Evolutionary conservation across 2,888 invertebrate genomes (phyloP).

Genomic region (Lepidocyrtoides sp.): DNA sequence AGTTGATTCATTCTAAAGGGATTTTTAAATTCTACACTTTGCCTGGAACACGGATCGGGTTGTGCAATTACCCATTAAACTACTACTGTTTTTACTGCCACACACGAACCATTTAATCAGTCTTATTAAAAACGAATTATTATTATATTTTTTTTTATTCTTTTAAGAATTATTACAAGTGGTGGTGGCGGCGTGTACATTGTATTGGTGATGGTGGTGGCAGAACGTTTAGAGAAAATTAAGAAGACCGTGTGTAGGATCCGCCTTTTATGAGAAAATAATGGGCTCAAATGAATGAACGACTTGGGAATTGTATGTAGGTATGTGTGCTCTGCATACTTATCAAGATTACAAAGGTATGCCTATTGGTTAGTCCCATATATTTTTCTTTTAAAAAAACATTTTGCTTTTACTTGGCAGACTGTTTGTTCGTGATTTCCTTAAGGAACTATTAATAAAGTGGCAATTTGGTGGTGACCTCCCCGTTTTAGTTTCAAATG

Average conservation of each 20-base stretch:
- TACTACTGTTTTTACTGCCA: conserved; percentile 7
- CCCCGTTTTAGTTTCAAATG: conserved; percentile 57
- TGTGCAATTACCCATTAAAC: conserved; percentile 40
- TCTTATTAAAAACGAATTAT: conserved; percentile 78
- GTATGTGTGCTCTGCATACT: conserved; percentile 15
- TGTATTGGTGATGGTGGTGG: neutral
- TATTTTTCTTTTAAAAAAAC: neutral
- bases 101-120: conserved; percentile 73
- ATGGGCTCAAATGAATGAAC: conserved; percentile 80
- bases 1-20: neutral
- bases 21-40: neutral
- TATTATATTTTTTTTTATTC: conserved; percentile 7
- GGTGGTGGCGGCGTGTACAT: neutral
- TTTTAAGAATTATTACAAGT: conserved; percentile 13
- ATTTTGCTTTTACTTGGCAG: neutral
- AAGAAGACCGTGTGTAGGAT: conserved; percentile 67
- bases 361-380: no score
- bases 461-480: conserved; percentile 77
- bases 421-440: conserved; percentile 74
- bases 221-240: conserved; percentile 59
- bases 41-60: neutral
- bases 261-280: conserved; percentile 85
- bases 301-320: neutral
- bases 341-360: conserved; percentile 49
- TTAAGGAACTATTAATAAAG: conserved; percentile 79